Conservation (phyloP, 2,113 vertebrate genomes). For the Bettongia penicillata region DNA sequence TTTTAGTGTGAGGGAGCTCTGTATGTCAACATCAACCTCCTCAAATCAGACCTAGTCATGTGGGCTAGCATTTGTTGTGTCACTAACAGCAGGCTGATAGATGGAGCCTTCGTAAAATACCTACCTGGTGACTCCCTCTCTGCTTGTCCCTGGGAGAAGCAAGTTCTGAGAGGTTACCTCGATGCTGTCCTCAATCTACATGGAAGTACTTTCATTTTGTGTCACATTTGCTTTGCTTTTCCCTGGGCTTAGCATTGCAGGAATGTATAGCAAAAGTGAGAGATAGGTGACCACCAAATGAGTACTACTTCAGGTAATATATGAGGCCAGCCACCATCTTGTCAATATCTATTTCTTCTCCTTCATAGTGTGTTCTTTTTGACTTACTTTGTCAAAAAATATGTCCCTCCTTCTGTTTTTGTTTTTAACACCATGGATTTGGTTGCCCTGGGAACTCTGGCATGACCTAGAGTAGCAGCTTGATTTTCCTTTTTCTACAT, state of each 20-base stretch:
- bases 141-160: background rate
- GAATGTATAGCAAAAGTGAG: background rate
- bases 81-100: background rate
- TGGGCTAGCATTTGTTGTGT: slow-evolving; percentile 31
- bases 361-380: background rate
- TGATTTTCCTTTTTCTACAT: background rate
- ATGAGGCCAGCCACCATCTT: background rate
- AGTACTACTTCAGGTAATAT: background rate
- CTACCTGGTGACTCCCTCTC: background rate
- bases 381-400: background rate
- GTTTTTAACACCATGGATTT: background rate
- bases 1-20: slow-evolving; percentile 5
- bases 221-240: background rate
- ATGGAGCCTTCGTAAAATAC: background rate
- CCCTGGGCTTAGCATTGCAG: background rate
- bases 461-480: background rate
- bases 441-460: background rate
- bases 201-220: slow-evolving; percentile 26
- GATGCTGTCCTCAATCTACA: background rate
- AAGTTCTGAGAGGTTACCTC: slow-evolving; percentile 6
- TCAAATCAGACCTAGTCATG: slow-evolving; percentile 8
- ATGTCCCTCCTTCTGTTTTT: background rate
- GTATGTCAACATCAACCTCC: slow-evolving; percentile 36
- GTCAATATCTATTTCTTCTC: background rate
- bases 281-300: background rate